Conservation (phyloP, 2,797 vertebrate species). For the Galagoides demidoff region DNA sequence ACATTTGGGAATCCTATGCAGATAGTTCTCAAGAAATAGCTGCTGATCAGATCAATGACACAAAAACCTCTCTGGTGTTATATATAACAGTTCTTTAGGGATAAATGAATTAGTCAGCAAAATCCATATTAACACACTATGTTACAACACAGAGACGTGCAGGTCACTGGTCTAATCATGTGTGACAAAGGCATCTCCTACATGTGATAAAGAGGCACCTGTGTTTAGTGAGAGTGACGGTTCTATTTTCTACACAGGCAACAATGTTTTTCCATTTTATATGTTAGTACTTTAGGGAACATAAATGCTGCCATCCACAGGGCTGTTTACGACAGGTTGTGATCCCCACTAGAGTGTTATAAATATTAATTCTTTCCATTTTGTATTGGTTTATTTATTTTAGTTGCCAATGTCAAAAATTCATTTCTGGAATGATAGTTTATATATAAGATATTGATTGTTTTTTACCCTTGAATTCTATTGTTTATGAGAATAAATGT, state of each 20-base stretch:
- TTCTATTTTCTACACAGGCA: not conserved
- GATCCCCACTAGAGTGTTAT: not conserved
- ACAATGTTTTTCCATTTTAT: constrained; percentile 21
- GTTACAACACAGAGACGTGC: not conserved
- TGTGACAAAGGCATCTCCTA: not conserved
- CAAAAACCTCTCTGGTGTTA: not conserved
- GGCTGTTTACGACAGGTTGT: not conserved
- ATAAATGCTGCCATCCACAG: not conserved
- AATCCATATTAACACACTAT: not conserved
- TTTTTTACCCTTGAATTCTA: not conserved
- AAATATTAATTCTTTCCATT: constrained; percentile 32
- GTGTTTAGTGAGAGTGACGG: not conserved
- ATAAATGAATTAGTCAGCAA: not conserved
- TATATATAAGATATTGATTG: not conserved
- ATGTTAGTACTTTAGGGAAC: not conserved
- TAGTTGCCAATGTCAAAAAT: not conserved
- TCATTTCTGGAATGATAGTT: constrained; percentile 27
- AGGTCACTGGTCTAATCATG: not conserved
- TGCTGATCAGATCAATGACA: not conserved
- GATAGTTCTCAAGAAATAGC: constrained; percentile 4
- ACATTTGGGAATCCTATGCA: not conserved
- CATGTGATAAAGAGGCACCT: not conserved
- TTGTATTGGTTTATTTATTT: not conserved
- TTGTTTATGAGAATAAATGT: constrained; percentile 1
- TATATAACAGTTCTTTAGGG: not conserved